phyloP scores from a whole-genome alignment of 2,888 invertebrate genomes.

The Stenchaetothrips biformis region DNA sequence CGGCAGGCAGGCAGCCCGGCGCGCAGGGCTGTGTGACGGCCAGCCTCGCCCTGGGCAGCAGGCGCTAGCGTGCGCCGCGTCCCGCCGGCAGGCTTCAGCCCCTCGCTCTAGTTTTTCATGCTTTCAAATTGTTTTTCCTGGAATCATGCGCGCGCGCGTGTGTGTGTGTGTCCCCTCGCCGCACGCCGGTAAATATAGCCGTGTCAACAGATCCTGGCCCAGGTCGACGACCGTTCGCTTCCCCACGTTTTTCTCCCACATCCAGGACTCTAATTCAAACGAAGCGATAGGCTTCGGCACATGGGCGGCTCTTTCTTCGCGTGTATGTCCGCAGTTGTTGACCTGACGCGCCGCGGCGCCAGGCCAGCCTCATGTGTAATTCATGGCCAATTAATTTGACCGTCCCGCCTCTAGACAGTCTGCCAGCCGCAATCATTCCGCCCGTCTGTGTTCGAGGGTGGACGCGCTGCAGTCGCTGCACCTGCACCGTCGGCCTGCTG shows the following conservation, averaged over 20 bases:
- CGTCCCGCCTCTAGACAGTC: background rate
- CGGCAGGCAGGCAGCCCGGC: background rate
- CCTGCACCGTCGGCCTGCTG: too few relatives aligned
- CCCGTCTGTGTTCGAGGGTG: background rate
- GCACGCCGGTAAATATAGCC: background rate
- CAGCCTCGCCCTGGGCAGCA: background rate
- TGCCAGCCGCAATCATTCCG: background rate
- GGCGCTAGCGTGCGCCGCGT: background rate
- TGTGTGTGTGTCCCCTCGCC: background rate
- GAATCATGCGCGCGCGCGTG: too few relatives aligned
- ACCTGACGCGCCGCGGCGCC: background rate
- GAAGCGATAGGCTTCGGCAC: too few relatives aligned
- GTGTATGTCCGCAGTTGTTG: background rate
- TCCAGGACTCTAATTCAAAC: too few relatives aligned
- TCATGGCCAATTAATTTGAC: constrained; percentile 6
- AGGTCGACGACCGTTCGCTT: too few relatives aligned
- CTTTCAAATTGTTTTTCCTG: background rate
- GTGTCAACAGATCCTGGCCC: background rate
- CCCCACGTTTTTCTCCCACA: too few relatives aligned
- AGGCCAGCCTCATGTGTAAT: background rate
- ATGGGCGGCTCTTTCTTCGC: background rate
- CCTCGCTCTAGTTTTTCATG: background rate
- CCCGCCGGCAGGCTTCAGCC: background rate
- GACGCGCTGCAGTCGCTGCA: too few relatives aligned
- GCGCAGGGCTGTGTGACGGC: background rate